phyloP scores from a whole-genome alignment of 2,113 vertebrate species.

The Scatophagus argus region DNA sequence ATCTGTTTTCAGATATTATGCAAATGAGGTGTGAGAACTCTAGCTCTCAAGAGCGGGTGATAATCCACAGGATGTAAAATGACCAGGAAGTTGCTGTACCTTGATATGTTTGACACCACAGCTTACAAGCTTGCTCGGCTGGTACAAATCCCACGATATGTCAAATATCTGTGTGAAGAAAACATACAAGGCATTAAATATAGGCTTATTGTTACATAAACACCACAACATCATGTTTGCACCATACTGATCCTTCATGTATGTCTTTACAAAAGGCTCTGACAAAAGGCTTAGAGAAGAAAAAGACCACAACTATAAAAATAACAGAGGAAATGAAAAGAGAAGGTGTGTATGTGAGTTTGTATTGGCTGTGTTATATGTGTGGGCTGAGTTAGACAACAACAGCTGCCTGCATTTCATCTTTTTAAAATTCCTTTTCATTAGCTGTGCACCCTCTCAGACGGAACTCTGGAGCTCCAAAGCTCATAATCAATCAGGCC shows the following conservation, averaged over 20 bases:
- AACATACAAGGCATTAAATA: slow-evolving; percentile 29
- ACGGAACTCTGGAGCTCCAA: slow-evolving; percentile 39
- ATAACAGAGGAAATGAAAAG: slow-evolving; percentile 18
- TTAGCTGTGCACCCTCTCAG: slow-evolving; percentile 51
- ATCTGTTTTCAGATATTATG: slow-evolving; percentile 52
- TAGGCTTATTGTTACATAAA: neutral
- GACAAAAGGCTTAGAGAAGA: neutral
- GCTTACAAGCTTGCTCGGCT: slow-evolving; percentile 96
- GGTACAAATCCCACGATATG: slow-evolving; percentile 97
- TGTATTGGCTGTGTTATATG: slow-evolving; percentile 29
- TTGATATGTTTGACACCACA: slow-evolving; percentile 98
- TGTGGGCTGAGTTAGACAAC: slow-evolving; percentile 61
- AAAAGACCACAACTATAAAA: neutral
- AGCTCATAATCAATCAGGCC: slow-evolving; percentile 69
- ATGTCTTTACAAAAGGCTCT: neutral
- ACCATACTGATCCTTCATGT: neutral
- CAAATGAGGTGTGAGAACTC: slow-evolving; percentile 40
- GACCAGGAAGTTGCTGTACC: slow-evolving; percentile 81
- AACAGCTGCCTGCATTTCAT: slow-evolving; percentile 65
- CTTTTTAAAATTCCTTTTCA: slow-evolving; percentile 75
- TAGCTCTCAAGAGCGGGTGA: neutral
- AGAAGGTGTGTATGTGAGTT: slow-evolving; percentile 1
- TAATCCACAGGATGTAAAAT: slow-evolving; percentile 8
- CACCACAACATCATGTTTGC: neutral
- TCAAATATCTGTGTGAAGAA: slow-evolving; percentile 91